These are phyloP conservation scores for Eupithecia subumbrata DNA, from an alignment of 2,888 invertebrate genomes.

Conservation along the genomic window DNA sequence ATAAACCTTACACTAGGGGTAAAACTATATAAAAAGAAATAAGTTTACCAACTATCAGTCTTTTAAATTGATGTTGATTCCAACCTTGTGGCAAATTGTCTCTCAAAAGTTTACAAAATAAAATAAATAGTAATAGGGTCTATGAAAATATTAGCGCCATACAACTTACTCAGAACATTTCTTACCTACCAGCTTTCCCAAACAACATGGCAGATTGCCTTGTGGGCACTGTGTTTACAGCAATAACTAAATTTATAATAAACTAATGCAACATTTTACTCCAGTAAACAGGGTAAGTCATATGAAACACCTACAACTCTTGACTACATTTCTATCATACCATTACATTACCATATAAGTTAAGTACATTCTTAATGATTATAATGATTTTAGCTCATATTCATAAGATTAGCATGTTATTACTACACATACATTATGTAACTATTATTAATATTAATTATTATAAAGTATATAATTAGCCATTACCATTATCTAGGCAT, in stretches of 20 bases:
- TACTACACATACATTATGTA: constrained; percentile 39
- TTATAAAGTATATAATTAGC: constrained; percentile 27
- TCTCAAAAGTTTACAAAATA: constrained; percentile 83
- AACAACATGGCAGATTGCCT: constrained; percentile 37
- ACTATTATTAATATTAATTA: constrained; percentile 28
- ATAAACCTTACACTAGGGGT: constrained; percentile 81
- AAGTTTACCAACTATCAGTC: constrained; percentile 84
- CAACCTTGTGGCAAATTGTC: constrained; percentile 78
- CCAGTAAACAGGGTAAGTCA: constrained; percentile 6
- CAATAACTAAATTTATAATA: constrained; percentile 20
- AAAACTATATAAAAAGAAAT: constrained; percentile 81
- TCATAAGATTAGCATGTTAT: constrained; percentile 80
- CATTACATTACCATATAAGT: constrained; percentile 29
- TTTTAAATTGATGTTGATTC: constrained; percentile 85
- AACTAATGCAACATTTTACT: constrained; percentile 14
- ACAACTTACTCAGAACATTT: constrained; percentile 4
- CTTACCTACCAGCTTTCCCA: constrained; percentile 11
- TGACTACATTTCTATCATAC: constrained; percentile 44
- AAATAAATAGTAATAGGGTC: constrained; percentile 42
- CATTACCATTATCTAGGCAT: constrained; percentile 26
- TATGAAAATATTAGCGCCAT: constrained; percentile 16
- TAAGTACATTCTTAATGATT: constrained; percentile 37
- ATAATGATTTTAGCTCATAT: constrained; percentile 73
- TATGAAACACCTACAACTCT: constrained; percentile 19
- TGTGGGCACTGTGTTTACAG: constrained; percentile 30